phyloP scores from a whole-genome alignment of 2,113 vertebrate species.

The Trochalopteron elliotii region DNA sequence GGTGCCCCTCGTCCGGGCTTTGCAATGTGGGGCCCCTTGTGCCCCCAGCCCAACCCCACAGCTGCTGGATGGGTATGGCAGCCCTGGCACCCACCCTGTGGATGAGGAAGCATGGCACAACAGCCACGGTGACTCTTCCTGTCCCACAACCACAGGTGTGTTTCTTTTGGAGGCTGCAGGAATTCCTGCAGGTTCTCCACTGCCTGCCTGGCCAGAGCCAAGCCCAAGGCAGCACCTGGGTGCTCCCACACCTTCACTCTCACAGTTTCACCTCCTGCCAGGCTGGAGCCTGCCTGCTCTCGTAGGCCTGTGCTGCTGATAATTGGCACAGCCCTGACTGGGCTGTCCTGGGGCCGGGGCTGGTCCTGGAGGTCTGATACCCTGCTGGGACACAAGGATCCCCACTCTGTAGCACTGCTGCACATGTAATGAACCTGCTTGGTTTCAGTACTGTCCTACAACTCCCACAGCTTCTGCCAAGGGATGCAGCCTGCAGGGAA shows the following conservation, averaged over 20 bases:
- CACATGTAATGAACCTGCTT: not conserved
- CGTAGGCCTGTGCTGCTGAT: not conserved
- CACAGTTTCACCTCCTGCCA: not conserved
- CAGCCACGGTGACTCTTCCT: not conserved
- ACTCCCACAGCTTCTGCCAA: not conserved
- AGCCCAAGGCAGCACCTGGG: not conserved
- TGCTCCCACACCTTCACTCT: not conserved
- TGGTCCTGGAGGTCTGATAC: not conserved
- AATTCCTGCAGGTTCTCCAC: not conserved
- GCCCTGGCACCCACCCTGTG: not conserved
- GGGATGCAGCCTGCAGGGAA: not conserved
- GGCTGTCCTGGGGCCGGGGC: not conserved
- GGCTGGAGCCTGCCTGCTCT: not conserved
- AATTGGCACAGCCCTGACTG: not conserved
- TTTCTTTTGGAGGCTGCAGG: not conserved
- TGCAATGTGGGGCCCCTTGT: rapidly evolving
- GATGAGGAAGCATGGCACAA: not conserved
- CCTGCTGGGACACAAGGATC: not conserved
- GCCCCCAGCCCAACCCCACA: not conserved
- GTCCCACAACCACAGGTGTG: too few species aligned
- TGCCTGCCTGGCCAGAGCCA: not conserved
- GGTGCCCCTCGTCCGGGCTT: rapidly evolving
- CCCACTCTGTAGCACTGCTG: not conserved
- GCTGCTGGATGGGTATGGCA: not conserved
- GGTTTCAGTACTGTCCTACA: not conserved